A percentile compares a stretch with the other conserved stretches of the same genome.
Conservation (phyloP, 2,888 invertebrate species). For the Nectonema munidae region DNA sequence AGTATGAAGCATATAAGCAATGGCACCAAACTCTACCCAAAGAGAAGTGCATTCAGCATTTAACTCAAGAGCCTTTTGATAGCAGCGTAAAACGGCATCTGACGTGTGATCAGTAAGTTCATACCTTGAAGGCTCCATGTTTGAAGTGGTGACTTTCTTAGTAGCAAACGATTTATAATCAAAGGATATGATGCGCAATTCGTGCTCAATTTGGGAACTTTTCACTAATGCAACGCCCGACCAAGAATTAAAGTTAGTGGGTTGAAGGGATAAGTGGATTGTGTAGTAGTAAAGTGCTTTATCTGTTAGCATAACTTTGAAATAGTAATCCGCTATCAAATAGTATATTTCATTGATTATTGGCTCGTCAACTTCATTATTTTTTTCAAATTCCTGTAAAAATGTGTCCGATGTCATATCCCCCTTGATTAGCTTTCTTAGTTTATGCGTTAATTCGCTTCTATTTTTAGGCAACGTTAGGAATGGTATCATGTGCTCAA, state of each 20-base stretch:
- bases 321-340: slow-evolving; percentile 59
- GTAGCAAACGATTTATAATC: too few relatives aligned
- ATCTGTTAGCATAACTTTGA: slow-evolving; percentile 43
- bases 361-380: too few relatives aligned
- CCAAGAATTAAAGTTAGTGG: slow-evolving; percentile 45
- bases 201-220: slow-evolving; percentile 37
- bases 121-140: too few relatives aligned
- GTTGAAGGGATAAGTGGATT: slow-evolving; percentile 46
- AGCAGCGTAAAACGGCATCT: slow-evolving; percentile 40
- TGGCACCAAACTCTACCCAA: slow-evolving; percentile 62
- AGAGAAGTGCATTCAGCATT: slow-evolving; percentile 36
- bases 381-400: too few relatives aligned
- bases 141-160: too few relatives aligned
- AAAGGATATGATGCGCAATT: slow-evolving; percentile 41
- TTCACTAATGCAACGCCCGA: slow-evolving; percentile 43
- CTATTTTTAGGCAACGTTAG: slow-evolving; percentile 2
- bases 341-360: slow-evolving; percentile 54
- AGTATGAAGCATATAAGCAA: slow-evolving; percentile 57
- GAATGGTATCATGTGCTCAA: slow-evolving; percentile 10
- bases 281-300: slow-evolving; percentile 46
- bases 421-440: too few relatives aligned
- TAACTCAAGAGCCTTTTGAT: slow-evolving; percentile 40
- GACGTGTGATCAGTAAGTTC: too few relatives aligned
- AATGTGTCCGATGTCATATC: too few relatives aligned
- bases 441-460: too few relatives aligned